Percentiles rank a stretch among this genome's conserved stretches.
These are phyloP conservation scores for Harmothoe impar DNA, from an alignment of 2,888 invertebrate species.

Conservation along the genomic window DNA sequence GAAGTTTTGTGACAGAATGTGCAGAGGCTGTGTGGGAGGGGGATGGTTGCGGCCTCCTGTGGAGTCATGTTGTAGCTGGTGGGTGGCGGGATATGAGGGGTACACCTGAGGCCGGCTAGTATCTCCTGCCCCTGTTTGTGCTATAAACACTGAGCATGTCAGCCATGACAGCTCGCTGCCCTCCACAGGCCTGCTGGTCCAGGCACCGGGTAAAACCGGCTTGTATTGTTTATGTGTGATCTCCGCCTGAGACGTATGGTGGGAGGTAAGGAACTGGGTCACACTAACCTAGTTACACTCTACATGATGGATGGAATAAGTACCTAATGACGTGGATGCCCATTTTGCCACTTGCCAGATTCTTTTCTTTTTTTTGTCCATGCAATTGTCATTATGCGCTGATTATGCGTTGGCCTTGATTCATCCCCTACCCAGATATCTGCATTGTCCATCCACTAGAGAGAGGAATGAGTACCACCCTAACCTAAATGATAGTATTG, in stretches of 20 bases:
- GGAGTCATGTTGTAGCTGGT: no score
- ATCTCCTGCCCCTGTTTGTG: neutral
- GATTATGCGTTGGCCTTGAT: no score
- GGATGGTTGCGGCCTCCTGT: no score
- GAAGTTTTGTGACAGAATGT: no score
- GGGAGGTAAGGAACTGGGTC: slow-evolving; percentile 7
- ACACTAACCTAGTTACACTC: neutral
- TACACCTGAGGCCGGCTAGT: neutral
- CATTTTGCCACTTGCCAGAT: neutral
- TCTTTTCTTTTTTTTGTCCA: neutral
- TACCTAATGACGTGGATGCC: neutral
- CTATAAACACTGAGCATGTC: neutral
- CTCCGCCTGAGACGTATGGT: neutral
- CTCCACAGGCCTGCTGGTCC: neutral
- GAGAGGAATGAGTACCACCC: no score
- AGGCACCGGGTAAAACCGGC: neutral
- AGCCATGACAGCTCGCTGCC: neutral
- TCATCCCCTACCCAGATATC: no score
- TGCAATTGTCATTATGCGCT: neutral
- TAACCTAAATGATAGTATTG: no score
- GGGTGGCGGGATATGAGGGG: no score
- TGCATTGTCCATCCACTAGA: no score
- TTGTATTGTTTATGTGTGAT: slow-evolving; percentile 36
- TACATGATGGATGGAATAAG: neutral
- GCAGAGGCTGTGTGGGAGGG: no score